Evolutionary conservation across 92 coral and sea anemone genomes (phyloP), one percentile per base, ranked within the genome.

Genomic region (Palythoa caribaeorum): DNA sequence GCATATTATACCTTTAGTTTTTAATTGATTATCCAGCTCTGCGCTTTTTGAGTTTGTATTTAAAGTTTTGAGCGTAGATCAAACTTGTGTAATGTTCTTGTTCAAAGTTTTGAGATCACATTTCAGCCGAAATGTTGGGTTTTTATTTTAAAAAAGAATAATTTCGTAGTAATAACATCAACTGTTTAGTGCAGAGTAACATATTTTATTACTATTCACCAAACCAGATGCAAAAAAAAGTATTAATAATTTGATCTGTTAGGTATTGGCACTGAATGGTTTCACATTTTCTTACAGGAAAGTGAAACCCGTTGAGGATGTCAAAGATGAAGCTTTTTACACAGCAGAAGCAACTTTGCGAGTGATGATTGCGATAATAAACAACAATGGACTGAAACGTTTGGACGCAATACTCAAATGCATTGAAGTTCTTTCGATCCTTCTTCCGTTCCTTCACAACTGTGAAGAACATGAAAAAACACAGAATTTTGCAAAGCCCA

Each of bases 281-380:
- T 13, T 37, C 5, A 76, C 57, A n/a, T 79, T 60, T 1, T 62
- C 37, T 80, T 80, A 0, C 71, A 80, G 85, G 74, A 17, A 63
- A 44, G 59, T 80, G 57, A 52, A 80, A 62, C 85, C 52, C 3
- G 74, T 63, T 20, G 85, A 63, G 72, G 28, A 53, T 37, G 39
- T 80, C 8, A 80, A 16, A 63, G 72, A 80, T 60, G 85, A 80
- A 20, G 85, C 85, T 6, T 40, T 62, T 15, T 80, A 38, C 73
- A 80, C 85, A 39, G 85, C 85, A 6, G 85, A 80, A 16, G 85
- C 85, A 1, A 40, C 55, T 14, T 11, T 62, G 13, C 74, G 85
- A n/a, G 73, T 62, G 17, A 4, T 80, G 74, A 35, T 6, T 3
- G 51, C 19, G 19, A 38, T 80, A 38, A 59, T 38, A 6, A 59